Percentiles rank a stretch among this genome's conserved stretches.
phyloP scores from a whole-genome alignment of 2,888 invertebrate species.

The Psococerastis gibbosa region DNA sequence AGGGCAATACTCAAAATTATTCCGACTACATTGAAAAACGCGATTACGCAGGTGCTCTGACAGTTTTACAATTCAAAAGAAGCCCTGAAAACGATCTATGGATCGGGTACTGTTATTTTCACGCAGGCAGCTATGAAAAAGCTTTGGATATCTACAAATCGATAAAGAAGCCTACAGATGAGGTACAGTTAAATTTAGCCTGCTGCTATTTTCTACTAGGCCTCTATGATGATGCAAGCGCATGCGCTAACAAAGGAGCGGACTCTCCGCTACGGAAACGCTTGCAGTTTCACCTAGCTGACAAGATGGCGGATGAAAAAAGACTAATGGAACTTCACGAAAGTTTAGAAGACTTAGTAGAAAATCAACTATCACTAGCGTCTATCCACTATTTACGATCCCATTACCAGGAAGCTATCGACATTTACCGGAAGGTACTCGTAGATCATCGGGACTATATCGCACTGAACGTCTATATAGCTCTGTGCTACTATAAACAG shows the following conservation, averaged over 20 bases:
- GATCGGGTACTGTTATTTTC: slow-evolving; percentile 92
- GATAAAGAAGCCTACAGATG: slow-evolving; percentile 31
- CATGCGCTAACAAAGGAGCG: slow-evolving; percentile 30
- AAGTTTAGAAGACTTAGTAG: slow-evolving; percentile 66
- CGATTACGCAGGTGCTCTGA: slow-evolving; percentile 89
- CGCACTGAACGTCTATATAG: slow-evolving; percentile 92
- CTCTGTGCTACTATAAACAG: slow-evolving; percentile 92
- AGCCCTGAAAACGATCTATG: slow-evolving; percentile 48
- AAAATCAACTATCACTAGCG: slow-evolving; percentile 89
- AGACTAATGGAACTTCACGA: slow-evolving; percentile 67
- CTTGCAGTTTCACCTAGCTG: slow-evolving; percentile 78
- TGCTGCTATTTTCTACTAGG: slow-evolving; percentile 93
- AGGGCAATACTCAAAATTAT: slow-evolving; percentile 72
- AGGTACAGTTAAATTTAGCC: slow-evolving; percentile 60
- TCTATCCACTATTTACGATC: slow-evolving; percentile 90
- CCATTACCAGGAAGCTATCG: slow-evolving; percentile 97
- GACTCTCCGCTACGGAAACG: slow-evolving; percentile 53
- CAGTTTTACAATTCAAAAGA: slow-evolving; percentile 38
- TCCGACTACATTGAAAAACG: slow-evolving; percentile 74
- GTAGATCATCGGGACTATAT: slow-evolving; percentile 78
- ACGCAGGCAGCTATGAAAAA: slow-evolving; percentile 80
- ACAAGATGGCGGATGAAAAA: slow-evolving; percentile 79
- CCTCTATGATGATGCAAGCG: slow-evolving; percentile 54
- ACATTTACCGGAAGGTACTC: slow-evolving; percentile 87
- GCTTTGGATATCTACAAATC: slow-evolving; percentile 52